Evolutionary conservation across 1,140 invertebrate genomes (phyloP), one percentile per base, ranked within the genome.

Genomic region (Magallana gigas): DNA sequence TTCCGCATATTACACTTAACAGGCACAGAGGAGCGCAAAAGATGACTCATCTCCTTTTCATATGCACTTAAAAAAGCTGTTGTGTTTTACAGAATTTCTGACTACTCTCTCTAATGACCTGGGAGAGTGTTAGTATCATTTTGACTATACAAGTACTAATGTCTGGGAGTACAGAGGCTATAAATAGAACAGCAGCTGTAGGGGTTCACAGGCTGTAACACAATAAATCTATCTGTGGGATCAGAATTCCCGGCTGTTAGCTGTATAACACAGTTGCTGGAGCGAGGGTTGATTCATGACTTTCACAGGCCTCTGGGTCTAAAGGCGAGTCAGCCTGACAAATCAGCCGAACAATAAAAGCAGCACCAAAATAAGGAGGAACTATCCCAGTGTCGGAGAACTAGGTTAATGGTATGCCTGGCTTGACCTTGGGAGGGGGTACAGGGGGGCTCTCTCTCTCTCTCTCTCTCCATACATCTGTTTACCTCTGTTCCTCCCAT

Each of bases 1-100:
- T 76, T 76, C 68, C 68, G 68, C 68, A 76, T 76, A 76, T 76
- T 76, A 76, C 36, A 76, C 18, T 76, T 29, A 4, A 23, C 23
- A 29, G 68, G 68, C 68, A 23, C 23, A 76, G 23, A 76, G 36
- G 36, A 48, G 36, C 36, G 8, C 68, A 29, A 8, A 3, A 5
- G 9, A 36, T 76, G 68, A 76, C 18, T 76, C 68, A 76, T 76
- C 23, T 29, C 64, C 68, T 76, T 29, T 76, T 29, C 9, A 76
- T 29, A 76, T 76, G 68, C 68, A 76, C 68, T 23, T 12, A 76
- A 5, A 29, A 11, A 76, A 29, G 23, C 23, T 29, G 23, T 76
- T 29, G 12, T 18, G 36, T 11, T 76, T 23, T 76, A 29, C 14
- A 12, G 14, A 23, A 29, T 36, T 7, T 71, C 1, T 9, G 8